These are phyloP conservation scores for Bombus affinis DNA, from an alignment of 1,140 invertebrate genomes.

Conservation along the genomic window DNA sequence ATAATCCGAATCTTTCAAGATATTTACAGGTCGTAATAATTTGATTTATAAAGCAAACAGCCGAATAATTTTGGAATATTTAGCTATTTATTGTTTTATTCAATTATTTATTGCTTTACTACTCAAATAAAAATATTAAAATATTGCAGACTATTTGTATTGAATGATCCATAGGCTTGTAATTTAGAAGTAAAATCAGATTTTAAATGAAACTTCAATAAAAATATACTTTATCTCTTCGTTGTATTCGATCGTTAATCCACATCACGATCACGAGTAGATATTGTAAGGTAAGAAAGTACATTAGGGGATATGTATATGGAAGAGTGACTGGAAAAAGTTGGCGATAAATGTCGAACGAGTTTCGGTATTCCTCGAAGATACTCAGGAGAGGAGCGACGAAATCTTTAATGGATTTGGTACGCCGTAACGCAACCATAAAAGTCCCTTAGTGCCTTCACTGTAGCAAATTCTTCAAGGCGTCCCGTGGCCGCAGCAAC, in stretches of 20 bases:
- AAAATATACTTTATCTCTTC: neutral
- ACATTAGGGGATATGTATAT: neutral
- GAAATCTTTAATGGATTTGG: conserved; percentile 46
- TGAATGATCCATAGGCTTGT: too few relatives aligned
- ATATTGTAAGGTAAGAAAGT: neutral
- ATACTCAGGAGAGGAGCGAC: conserved; percentile 32
- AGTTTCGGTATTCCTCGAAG: conserved; percentile 30
- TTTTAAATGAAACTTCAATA: neutral
- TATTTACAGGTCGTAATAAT: too few relatives aligned
- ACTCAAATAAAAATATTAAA: too few relatives aligned
- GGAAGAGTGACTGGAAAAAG: neutral
- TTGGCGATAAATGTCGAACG: conserved; percentile 20
- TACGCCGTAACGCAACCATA: conserved; percentile 50
- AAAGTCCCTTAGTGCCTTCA: conserved; percentile 49
- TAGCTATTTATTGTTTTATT: too few relatives aligned
- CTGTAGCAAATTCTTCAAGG: conserved; percentile 69
- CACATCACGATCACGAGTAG: neutral
- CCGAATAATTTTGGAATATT: too few relatives aligned
- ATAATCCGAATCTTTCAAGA: too few relatives aligned
- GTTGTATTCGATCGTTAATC: neutral
- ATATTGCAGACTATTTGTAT: too few relatives aligned
- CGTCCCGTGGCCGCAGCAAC: conserved; percentile 55
- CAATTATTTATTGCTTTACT: too few relatives aligned
- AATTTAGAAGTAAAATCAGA: neutral
- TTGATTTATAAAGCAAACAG: too few relatives aligned